Conservation (phyloP, 2,113 vertebrate genomes). For the Acanthisitta chloris region DNA sequence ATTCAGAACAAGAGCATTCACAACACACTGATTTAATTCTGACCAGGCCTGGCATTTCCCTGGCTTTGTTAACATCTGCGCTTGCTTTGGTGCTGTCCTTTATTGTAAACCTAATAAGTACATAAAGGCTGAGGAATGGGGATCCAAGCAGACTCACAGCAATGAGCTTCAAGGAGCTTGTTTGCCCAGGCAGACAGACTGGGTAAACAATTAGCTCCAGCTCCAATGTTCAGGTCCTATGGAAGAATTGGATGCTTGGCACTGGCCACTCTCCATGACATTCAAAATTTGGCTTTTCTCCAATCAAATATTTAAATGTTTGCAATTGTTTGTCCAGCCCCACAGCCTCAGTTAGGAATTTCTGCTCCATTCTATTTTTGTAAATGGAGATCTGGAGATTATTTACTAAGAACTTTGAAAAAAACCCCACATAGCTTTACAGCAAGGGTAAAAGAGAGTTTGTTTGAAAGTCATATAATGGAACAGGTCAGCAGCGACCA, state of each 20-base stretch:
- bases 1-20: neutral
- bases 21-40: neutral
- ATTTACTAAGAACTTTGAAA: neutral
- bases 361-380: neutral
- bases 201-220: slow-evolving; percentile 6
- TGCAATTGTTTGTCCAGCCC: neutral
- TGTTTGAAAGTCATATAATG: neutral
- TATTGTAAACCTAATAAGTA: slow-evolving; percentile 23
- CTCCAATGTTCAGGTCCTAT: neutral
- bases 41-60: slow-evolving; percentile 20
- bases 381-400: neutral
- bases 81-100: neutral
- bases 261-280: slow-evolving; percentile 1
- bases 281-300: slow-evolving; percentile 44
- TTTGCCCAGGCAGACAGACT: neutral
- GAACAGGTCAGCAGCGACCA: neutral
- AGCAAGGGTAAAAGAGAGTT: neutral
- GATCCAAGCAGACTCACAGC: neutral
- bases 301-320: slow-evolving; percentile 40
- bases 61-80: neutral
- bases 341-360: slow-evolving; percentile 1
- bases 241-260: slow-evolving; percentile 18
- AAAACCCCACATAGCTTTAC: neutral
- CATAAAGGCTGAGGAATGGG: neutral
- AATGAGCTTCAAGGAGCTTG: neutral